Percentiles rank a stretch among this genome's conserved stretches.
These are phyloP conservation scores for Andrena trimmerana DNA, from an alignment of 2,888 invertebrate genomes.

Conservation along the genomic window DNA sequence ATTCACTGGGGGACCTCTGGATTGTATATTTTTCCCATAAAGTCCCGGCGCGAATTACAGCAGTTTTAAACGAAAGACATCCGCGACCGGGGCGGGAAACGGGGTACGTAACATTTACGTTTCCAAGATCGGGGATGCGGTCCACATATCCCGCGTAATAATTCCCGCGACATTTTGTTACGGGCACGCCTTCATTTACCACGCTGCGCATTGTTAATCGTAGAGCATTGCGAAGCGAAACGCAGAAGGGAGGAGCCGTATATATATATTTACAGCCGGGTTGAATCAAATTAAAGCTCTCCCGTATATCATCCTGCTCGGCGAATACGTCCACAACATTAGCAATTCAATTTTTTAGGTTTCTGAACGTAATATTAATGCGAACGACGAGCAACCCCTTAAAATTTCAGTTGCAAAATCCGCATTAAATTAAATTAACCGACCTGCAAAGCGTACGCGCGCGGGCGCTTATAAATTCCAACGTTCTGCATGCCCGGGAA, in stretches of 20 bases:
- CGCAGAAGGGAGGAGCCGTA: conserved; percentile 36
- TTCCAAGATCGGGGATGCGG: conserved; percentile 26
- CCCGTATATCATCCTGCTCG: conserved; percentile 65
- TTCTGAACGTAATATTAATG: conserved; percentile 55
- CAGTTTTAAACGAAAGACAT: conserved; percentile 1
- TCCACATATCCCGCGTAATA: conserved; percentile 57
- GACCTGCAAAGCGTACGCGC: background rate
- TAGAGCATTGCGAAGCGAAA: conserved; percentile 32
- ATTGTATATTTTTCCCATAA: background rate
- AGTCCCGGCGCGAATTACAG: background rate
- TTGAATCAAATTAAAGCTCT: conserved; percentile 67
- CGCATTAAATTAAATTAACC: conserved; percentile 29
- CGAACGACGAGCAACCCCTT: conserved; percentile 19
- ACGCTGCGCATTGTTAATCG: conserved; percentile 67
- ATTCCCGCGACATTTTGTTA: conserved; percentile 63
- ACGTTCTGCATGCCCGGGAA: background rate
- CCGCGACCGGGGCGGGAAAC: background rate
- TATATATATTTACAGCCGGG: conserved; percentile 59
- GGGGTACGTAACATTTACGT: background rate
- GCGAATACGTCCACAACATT: conserved; percentile 66
- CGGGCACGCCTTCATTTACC: conserved; percentile 54
- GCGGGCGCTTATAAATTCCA: background rate
- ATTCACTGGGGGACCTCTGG: background rate
- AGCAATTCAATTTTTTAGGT: conserved; percentile 69
- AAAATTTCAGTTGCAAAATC: conserved; percentile 36